Evolutionary conservation across 2,888 invertebrate genomes (phyloP).

Genomic region (Ctena decussata): DNA sequence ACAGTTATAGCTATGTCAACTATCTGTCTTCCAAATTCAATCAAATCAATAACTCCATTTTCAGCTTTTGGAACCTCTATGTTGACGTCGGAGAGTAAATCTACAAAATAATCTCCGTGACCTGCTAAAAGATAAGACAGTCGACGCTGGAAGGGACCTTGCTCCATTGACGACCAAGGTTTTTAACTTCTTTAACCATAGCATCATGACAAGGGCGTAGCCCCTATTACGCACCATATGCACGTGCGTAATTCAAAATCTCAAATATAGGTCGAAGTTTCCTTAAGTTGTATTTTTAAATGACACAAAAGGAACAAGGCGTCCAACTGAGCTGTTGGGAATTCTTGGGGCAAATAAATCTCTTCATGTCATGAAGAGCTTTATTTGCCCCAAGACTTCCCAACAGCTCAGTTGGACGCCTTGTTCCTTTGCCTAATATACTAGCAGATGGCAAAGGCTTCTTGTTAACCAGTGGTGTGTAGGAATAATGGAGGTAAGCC

Average conservation of each 20-base stretch:
- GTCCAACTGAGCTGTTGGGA: too few species aligned
- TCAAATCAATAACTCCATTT: slow-evolving; percentile 27
- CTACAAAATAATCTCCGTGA: slow-evolving; percentile 40
- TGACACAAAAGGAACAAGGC: too few species aligned
- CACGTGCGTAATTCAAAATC: too few species aligned
- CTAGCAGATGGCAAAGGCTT: slow-evolving; percentile 7
- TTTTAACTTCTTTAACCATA: slow-evolving; percentile 39
- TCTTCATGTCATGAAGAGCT: not conserved
- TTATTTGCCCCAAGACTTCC: slow-evolving; percentile 13
- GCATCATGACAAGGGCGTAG: too few species aligned
- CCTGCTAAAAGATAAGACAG: slow-evolving; percentile 34
- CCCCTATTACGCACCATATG: too few species aligned
- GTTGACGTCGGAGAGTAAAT: slow-evolving; percentile 36
- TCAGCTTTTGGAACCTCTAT: not conserved
- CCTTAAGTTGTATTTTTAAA: too few species aligned
- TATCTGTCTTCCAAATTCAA: slow-evolving; percentile 25
- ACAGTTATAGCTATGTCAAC: slow-evolving; percentile 39
- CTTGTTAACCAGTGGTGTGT: slow-evolving; percentile 33
- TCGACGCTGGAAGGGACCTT: slow-evolving; percentile 42
- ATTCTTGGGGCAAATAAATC: too few species aligned
- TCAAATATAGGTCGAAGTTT: too few species aligned
- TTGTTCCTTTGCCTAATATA: slow-evolving; percentile 46
- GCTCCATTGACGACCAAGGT: slow-evolving; percentile 20
- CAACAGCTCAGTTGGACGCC: slow-evolving; percentile 28
- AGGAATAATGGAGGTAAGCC: slow-evolving; percentile 56